Evolutionary conservation across 1,140 invertebrate genomes (phyloP).

Genomic region (Tetranychus urticae): DNA sequence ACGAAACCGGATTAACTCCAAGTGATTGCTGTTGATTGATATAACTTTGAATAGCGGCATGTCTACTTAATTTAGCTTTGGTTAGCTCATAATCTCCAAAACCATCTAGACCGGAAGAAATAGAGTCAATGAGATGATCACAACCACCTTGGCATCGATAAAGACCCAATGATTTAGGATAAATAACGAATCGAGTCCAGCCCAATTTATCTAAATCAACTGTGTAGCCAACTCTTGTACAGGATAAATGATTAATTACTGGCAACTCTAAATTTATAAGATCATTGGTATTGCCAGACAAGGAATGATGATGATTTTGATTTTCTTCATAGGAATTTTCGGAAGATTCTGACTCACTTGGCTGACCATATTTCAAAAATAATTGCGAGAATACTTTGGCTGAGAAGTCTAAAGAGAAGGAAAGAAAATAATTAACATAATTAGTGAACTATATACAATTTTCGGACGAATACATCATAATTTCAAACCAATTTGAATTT

Average conservation of each 20-base stretch:
- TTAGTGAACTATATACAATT: no score
- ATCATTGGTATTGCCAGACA: neutral
- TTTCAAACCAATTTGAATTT: no score
- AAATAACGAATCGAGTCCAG: conserved; percentile 60
- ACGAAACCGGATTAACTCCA: neutral
- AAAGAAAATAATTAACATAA: neutral
- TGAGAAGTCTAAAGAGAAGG: neutral
- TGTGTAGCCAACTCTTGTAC: neutral
- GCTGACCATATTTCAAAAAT: neutral
- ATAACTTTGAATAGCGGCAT: conserved; percentile 79
- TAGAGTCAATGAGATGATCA: conserved; percentile 21
- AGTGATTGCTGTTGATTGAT: conserved; percentile 24
- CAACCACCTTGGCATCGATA: conserved; percentile 82
- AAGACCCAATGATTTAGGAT: conserved; percentile 70
- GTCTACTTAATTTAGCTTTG: conserved; percentile 83
- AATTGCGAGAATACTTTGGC: neutral
- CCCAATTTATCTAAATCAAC: neutral
- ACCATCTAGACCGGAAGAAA: no score
- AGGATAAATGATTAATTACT: neutral
- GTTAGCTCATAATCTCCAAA: conserved; percentile 39
- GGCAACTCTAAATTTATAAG: neutral
- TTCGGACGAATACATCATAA: no score
- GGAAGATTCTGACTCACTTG: neutral
- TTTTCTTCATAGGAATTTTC: neutral
- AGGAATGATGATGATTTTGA: neutral